These are phyloP conservation scores for Holotrichia oblita DNA, from an alignment of 1,140 invertebrate species.

Conservation along the genomic window DNA sequence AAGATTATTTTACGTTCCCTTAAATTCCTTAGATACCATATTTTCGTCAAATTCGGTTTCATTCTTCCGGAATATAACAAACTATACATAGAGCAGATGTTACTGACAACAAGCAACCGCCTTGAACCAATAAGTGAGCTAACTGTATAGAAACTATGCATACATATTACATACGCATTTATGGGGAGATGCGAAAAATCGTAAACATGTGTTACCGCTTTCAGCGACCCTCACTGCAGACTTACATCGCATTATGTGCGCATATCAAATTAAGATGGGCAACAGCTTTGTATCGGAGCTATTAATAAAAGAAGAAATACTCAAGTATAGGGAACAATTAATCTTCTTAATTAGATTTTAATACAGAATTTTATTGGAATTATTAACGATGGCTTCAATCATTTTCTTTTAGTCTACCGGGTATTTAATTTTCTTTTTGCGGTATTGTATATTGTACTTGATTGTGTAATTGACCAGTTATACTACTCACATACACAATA, in stretches of 20 bases:
- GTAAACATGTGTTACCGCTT: not conserved
- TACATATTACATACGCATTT: not conserved
- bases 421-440: no score
- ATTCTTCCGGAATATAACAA: not conserved
- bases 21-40: no score
- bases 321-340: not conserved
- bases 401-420: no score
- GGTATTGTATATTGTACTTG: no score
- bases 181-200: not conserved
- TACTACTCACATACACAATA: no score
- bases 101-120: not conserved
- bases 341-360: not conserved
- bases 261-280: not conserved
- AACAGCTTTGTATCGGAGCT: not conserved
- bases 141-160: not conserved
- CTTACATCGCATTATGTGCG: not conserved
- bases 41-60: not conserved
- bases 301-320: not conserved
- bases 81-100: not conserved
- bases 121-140: not conserved
- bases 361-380: no score
- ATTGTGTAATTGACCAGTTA: no score
- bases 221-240: not conserved
- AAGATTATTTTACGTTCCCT: no score
- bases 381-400: no score